Evolutionary conservation across 2,113 vertebrate genomes (phyloP).

Genomic region (Anser cygnoides): DNA sequence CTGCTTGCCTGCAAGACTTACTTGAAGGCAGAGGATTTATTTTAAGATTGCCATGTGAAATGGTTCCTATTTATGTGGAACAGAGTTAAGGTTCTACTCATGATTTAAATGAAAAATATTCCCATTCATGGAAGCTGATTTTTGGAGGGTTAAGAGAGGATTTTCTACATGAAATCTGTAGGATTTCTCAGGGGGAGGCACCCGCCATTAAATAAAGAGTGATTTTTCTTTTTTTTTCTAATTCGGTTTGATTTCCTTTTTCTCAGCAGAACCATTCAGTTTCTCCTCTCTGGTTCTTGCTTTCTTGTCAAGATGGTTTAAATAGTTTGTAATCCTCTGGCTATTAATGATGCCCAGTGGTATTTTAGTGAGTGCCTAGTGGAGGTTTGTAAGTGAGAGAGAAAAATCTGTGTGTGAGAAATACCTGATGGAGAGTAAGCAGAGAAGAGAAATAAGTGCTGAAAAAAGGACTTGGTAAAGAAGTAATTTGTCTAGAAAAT

Average conservation of each 20-base stretch:
- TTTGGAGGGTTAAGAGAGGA: neutral
- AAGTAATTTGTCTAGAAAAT: neutral
- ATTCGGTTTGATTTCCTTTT: neutral
- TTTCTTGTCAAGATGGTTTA: neutral
- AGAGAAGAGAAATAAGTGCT: neutral
- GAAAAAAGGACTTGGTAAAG: neutral
- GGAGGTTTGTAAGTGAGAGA: neutral
- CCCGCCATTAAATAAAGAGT: neutral
- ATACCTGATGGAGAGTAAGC: neutral
- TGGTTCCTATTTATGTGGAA: slow-evolving; percentile 8
- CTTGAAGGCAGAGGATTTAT: neutral
- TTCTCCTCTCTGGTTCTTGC: neutral
- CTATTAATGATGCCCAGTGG: neutral
- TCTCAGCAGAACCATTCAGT: neutral
- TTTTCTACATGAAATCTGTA: neutral
- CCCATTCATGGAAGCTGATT: neutral
- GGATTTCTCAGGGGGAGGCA: neutral
- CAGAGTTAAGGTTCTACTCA: neutral
- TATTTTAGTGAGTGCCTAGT: neutral
- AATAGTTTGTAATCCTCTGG: neutral
- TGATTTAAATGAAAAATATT: neutral
- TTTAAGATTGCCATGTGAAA: neutral
- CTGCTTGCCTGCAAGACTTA: neutral
- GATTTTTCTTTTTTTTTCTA: too few species aligned
- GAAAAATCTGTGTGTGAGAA: neutral